phyloP scores from a whole-genome alignment of 2,113 vertebrate genomes.

The Lanius ludovicianus region DNA sequence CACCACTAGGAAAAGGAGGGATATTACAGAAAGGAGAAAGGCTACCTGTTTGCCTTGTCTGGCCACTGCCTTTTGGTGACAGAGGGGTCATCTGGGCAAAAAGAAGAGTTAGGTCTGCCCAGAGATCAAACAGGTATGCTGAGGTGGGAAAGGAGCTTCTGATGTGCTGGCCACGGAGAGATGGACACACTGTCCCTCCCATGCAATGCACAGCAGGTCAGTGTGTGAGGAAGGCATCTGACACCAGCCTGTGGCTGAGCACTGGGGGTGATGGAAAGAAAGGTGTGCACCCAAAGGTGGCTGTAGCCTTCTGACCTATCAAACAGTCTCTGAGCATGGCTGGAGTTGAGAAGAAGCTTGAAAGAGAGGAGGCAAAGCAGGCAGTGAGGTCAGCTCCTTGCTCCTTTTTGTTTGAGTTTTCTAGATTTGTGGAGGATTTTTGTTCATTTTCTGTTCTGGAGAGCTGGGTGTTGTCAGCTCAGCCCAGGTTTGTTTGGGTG shows the following conservation, averaged over 20 bases:
- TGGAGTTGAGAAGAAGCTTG: neutral
- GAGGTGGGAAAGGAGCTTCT: neutral
- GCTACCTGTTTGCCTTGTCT: neutral
- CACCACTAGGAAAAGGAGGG: neutral
- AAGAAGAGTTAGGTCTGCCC: neutral
- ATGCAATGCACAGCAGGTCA: neutral
- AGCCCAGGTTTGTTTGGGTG: neutral
- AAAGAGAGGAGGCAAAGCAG: neutral
- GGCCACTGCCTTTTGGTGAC: neutral
- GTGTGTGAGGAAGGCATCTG: neutral
- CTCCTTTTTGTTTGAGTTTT: neutral
- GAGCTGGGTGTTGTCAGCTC: neutral
- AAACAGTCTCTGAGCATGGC: neutral
- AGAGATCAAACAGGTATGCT: accelerated
- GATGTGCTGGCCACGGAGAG: neutral
- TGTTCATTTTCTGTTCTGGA: neutral
- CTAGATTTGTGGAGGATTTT: neutral
- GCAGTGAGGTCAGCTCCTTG: neutral
- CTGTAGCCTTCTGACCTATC: neutral
- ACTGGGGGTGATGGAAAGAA: neutral
- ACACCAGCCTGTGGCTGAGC: neutral
- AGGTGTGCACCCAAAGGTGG: neutral
- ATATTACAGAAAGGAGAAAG: neutral
- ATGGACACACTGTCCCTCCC: neutral
- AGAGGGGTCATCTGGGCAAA: neutral